A percentile compares a stretch with the other conserved stretches of the same genome.
phyloP scores from a whole-genome alignment of 2,113 vertebrate species.

The Sphaerodactylus townsendi region DNA sequence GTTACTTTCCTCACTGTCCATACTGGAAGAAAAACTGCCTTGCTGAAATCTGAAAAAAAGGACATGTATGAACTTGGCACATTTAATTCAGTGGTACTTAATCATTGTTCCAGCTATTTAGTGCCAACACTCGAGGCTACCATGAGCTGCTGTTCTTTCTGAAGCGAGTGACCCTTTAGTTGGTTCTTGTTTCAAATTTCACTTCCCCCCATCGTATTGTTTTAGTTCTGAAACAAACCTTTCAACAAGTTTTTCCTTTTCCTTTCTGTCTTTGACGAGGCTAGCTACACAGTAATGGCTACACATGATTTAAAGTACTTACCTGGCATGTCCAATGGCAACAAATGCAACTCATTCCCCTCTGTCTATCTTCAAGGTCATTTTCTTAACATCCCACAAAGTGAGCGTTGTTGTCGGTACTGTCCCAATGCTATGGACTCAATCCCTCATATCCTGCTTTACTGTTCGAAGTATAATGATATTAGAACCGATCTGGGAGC shows the following conservation, averaged over 20 bases:
- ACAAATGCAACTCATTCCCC: too few relatives aligned
- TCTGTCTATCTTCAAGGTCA: too few relatives aligned
- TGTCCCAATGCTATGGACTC: too few relatives aligned
- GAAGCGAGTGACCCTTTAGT: neutral
- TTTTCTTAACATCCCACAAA: too few relatives aligned
- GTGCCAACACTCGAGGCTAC: too few relatives aligned
- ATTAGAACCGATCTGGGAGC: too few relatives aligned
- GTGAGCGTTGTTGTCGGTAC: too few relatives aligned
- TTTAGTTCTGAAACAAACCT: neutral
- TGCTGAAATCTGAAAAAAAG: neutral
- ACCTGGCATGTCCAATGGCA: neutral
- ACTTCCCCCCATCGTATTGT: neutral
- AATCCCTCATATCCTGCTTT: too few relatives aligned
- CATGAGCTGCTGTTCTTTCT: neutral
- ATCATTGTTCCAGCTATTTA: neutral
- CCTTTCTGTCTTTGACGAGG: neutral
- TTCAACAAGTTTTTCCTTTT: neutral
- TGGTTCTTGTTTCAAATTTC: neutral
- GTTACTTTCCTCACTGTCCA: neutral
- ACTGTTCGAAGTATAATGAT: too few relatives aligned
- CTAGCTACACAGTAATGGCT: neutral
- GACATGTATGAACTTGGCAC: neutral
- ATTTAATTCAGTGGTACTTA: neutral
- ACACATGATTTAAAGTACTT: constrained; percentile 8
- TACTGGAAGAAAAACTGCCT: neutral